These are phyloP conservation scores for Gouania willdenowi DNA, from an alignment of 2,797 vertebrate species.

Conservation along the genomic window DNA sequence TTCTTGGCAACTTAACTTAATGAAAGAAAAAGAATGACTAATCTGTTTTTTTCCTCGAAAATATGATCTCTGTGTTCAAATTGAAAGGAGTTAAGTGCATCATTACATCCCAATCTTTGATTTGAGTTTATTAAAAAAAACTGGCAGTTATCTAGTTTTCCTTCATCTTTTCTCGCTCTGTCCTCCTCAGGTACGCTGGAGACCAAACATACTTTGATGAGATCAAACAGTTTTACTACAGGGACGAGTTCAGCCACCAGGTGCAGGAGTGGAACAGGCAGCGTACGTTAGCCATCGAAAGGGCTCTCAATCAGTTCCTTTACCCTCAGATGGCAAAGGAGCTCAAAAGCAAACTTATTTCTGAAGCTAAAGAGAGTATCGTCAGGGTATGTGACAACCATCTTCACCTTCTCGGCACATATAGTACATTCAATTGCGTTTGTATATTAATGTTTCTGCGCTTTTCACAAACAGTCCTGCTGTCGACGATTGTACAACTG, in stretches of 20 bases:
- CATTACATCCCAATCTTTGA: no score
- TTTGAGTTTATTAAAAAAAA: no score
- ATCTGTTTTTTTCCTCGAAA: no score
- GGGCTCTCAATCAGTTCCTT: constrained; percentile 91
- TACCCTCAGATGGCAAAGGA: constrained; percentile 98
- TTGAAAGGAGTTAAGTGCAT: no score
- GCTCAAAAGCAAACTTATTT: constrained; percentile 89
- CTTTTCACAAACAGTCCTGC: constrained; percentile 85
- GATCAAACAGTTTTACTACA: constrained; percentile 99
- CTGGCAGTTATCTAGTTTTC: neutral
- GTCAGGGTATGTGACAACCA: constrained; percentile 82
- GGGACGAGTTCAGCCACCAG: constrained; percentile 99
- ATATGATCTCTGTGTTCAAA: no score
- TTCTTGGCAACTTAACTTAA: no score
- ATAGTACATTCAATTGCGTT: neutral
- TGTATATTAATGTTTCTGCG: no score
- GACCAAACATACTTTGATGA: constrained; percentile 99
- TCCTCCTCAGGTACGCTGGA: constrained; percentile 76
- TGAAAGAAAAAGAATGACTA: no score
- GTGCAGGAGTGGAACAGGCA: constrained; percentile 99
- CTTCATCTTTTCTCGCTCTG: neutral
- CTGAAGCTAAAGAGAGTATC: constrained; percentile 94
- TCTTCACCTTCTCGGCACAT: no score
- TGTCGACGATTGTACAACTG: constrained; percentile 95
- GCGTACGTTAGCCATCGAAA: constrained; percentile 92